phyloP scores from a whole-genome alignment of 2,113 vertebrate genomes.

The Penelope pileata region DNA sequence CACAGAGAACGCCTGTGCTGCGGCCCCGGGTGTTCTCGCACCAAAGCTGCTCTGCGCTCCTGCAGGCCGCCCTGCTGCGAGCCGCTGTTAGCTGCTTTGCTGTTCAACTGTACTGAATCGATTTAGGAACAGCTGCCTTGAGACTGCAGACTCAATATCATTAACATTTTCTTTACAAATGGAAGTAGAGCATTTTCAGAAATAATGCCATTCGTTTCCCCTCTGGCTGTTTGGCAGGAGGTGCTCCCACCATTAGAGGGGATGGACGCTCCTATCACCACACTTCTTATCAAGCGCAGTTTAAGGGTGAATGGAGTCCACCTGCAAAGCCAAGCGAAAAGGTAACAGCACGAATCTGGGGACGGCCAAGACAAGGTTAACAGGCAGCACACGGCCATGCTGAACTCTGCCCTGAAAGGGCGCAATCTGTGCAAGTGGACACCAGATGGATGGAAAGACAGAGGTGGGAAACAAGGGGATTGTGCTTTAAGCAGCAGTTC shows the following conservation, averaged over 20 bases:
- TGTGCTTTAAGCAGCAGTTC: background rate
- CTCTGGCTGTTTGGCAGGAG: background rate
- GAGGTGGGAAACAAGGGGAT: background rate
- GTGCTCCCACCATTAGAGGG: background rate
- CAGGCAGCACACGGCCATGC: background rate
- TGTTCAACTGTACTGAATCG: fast-evolving
- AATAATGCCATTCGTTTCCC: background rate
- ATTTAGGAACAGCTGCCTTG: background rate
- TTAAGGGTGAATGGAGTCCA: background rate
- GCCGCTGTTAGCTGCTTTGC: background rate
- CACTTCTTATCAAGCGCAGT: constrained; percentile 41
- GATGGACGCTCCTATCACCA: background rate
- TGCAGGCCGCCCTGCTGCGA: background rate
- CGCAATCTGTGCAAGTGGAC: background rate
- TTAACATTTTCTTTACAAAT: background rate
- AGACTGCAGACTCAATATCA: background rate
- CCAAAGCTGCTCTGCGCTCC: background rate
- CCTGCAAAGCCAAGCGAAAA: background rate
- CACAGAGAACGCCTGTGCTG: background rate
- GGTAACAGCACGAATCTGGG: background rate
- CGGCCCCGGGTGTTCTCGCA: background rate
- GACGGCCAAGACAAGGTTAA: background rate
- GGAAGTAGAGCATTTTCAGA: background rate
- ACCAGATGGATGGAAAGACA: background rate
- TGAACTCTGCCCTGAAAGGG: background rate